Conservation (phyloP, 2,888 invertebrate species). For the Urechis unicinctus region DNA sequence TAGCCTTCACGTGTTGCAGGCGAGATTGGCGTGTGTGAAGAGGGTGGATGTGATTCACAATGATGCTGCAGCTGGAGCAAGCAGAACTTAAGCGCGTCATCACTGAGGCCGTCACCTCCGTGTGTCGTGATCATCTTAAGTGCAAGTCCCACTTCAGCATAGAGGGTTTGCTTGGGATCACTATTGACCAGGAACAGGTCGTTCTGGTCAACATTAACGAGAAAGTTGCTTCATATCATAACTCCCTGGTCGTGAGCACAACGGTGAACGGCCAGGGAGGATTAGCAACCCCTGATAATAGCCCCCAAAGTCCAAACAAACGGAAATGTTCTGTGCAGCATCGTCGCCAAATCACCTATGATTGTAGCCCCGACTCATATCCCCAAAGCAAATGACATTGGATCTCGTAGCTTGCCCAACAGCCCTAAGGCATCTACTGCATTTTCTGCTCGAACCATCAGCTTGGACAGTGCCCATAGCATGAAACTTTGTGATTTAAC, state of each 20-base stretch:
- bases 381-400: too few species aligned
- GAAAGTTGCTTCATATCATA: neutral
- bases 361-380: neutral
- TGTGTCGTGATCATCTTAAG: neutral
- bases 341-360: neutral
- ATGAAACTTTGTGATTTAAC: neutral
- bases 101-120: neutral
- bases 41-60: neutral
- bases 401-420: too few species aligned
- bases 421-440: too few species aligned
- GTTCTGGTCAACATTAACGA: neutral
- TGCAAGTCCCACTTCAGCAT: neutral
- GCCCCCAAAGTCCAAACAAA: neutral
- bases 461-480: neutral
- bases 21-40: too few species aligned
- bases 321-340: neutral
- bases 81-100: neutral
- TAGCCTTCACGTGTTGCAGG: too few species aligned
- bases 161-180: neutral
- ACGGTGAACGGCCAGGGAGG: neutral
- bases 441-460: too few species aligned
- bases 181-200: neutral
- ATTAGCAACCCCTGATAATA: neutral
- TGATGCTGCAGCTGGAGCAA: neutral
- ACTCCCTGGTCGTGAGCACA: neutral